Base-by-base conservation (phyloP, 2,113 vertebrate genomes). In the Pyrgilauda ruficollis region DNA sequence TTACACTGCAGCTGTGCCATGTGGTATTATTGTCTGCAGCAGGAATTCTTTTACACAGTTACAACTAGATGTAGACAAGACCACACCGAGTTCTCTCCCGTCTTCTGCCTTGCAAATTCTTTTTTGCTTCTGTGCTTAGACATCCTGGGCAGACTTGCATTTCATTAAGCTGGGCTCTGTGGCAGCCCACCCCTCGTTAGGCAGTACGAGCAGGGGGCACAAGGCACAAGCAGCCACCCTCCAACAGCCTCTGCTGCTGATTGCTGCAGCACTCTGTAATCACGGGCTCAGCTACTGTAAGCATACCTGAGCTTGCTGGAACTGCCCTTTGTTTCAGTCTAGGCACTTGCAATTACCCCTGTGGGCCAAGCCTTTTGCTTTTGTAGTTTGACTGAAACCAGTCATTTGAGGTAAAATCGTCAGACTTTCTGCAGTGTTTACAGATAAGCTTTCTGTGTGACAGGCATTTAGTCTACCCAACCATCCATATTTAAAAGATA, bases 321-420 rank as follows among this genome's bases (percentile, higher is more conserved):
- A 90, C 97, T 98, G 97, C 95, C 95, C 97, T 97, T 97, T 96
- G 96, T 96, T 97, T 97, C 96, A 97, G 95, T 94, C 94, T 90
- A 89, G 97, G 97, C 95, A 96, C 94, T 95, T 93, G 93, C 96
- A 97, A 97, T 98, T 97, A 96, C 94, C 96, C 93, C 96, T 97
- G 74, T 94, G 97, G 96, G 97, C 95, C 94, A 80, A 96, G 82
- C 84, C 88, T 97, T 97, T 96, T 90, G 77, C 96, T 94, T 94
- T 93, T 46, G n/a, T 78, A 88, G 88, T 95, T 97, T 98, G 97
- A 97, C 96, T 98, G 97, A 97, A 97, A 97, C 97, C 94, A 96
- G 89, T 90, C 94, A 97, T 98, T 96, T 97, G 97, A 92, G 79
- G 88, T 94, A 94, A 96, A 97, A 97, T 93, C 6, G 2, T 95